These are phyloP conservation scores for Temnothorax unifasciatus DNA, from an alignment of 2,888 invertebrate species.

Conservation along the genomic window DNA sequence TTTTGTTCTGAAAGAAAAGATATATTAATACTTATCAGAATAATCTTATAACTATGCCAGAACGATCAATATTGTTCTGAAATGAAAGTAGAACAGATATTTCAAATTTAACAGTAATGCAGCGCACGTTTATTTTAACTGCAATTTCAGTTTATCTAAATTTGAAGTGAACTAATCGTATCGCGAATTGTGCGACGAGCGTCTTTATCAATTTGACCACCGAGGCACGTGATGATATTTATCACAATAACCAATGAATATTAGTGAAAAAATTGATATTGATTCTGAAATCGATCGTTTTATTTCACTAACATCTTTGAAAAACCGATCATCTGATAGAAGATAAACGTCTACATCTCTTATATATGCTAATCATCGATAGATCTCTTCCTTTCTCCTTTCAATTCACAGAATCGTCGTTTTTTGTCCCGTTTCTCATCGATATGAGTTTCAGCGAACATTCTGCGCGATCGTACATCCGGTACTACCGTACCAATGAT, in stretches of 20 bases:
- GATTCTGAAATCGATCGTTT: not conserved
- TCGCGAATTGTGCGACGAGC: not conserved
- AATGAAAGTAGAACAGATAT: not conserved
- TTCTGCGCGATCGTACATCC: not conserved
- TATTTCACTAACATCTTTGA: not conserved
- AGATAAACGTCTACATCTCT: not conserved
- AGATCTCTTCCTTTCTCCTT: not conserved
- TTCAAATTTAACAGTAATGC: not conserved
- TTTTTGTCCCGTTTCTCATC: not conserved
- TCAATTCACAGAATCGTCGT: not conserved
- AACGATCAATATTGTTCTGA: not conserved
- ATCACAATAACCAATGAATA: no score
- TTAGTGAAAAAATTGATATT: not conserved
- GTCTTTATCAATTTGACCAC: no score
- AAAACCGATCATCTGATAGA: not conserved
- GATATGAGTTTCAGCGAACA: not conserved
- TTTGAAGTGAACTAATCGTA: not conserved
- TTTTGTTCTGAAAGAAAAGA: not conserved
- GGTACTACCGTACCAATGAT: constrained; percentile 25
- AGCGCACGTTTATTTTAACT: not conserved
- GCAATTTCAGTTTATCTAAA: not conserved
- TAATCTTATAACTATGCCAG: constrained; percentile 1
- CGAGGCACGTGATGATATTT: no score
- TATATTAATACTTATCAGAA: not conserved
- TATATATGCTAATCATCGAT: not conserved